Base-by-base conservation (phyloP, 2,113 vertebrate genomes). In the Thalassoma bifasciatum region DNA sequence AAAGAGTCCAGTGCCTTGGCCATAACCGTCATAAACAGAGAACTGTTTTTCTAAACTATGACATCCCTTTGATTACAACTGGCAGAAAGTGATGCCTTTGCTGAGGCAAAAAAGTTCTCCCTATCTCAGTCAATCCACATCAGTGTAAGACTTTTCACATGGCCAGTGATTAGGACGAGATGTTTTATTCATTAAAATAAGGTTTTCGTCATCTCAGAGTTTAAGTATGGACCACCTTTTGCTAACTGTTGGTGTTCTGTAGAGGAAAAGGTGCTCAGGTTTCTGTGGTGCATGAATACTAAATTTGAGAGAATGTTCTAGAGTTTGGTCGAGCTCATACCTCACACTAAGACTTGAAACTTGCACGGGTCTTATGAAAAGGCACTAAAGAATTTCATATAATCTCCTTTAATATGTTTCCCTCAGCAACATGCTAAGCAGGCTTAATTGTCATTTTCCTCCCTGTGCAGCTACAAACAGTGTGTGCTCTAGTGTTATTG, bases 351-450 rank as follows among this genome's bases (percentile, higher is more conserved):
- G 67, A 72, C 65, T 82, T 80, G 54, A 76, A 78, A 75, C 81
- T 79, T 75, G 72, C 40, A 17, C 66, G 40, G 67, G 75, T 81
- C 74, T 89, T 79, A 69, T 63, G 66, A 88, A 88, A 91, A 84
- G 60, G 67, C 74, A 74, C 66, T n/a, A 49, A 86, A 90, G 90
- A 88, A 91, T 92, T 89, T 84, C 66, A 62, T 68, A 76, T 92
- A 92, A 93, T 91, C 90, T 81, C 62, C 86, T 91, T 81, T 84
- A 85, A 84, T 82, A 78, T 72, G 79, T 85, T 84, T 70, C 77
- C 87, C 84, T 76, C 61, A 1, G 79, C 51, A 37, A 75, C 78
- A 71, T 73, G 34, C 79, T 90, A 84, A 91, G 81, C 37, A 82
- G 89, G 84, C 73, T 91, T 90, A 89, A 88, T 89, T 92, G 83